Base-by-base conservation (phyloP, 2,113 vertebrate genomes). In the Xiphias gladius region DNA sequence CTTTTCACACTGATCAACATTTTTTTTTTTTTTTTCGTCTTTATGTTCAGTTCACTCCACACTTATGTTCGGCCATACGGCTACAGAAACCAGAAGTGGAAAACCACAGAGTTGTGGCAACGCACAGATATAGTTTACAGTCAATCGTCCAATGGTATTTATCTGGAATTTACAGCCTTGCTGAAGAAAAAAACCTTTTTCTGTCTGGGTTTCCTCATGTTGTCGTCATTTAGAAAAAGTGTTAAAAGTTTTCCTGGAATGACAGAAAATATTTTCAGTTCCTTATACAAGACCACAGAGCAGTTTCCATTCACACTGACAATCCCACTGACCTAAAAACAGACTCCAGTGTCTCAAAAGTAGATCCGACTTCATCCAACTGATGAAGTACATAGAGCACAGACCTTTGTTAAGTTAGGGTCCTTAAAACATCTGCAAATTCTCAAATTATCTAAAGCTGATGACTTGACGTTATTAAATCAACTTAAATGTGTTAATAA, bases 21-120 rank as follows among this genome's bases (percentile, higher is more conserved):
- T n/a, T n/a, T n/a, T n/a, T n/a, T 22, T 6, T 35, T 20, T 43
- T 43, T 50, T 61, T 48, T 59, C 11, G 19, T 46, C 35, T 73
- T 52, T 5, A 22, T n/a, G 30, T 0, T 74, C 70, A 32, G 5
- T 22, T 70, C 11, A 5, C 32, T 35, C 0, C 6, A 0, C 0
- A 0, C 55, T 62, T 26, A 37, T 76, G 57, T 57, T 28, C 2
- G 3, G 58, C 55, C 14, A 0, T 12, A 24, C 30, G 12, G 17
- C 62, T 41, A 5, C 64, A 68, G 69, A 76, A 84, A 84, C 28
- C 77, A 86, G 79, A 88, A 71, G 79, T 7, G 30, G 28, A 50
- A 73, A 70, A 39, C 55, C 76, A 30, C 84, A 41, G 7, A 9
- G 46, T 5, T 55, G 57, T 39, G 61, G 61, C 24, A 13, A 54